Conservation (phyloP, 2,888 invertebrate species). For the Spisula solida region DNA sequence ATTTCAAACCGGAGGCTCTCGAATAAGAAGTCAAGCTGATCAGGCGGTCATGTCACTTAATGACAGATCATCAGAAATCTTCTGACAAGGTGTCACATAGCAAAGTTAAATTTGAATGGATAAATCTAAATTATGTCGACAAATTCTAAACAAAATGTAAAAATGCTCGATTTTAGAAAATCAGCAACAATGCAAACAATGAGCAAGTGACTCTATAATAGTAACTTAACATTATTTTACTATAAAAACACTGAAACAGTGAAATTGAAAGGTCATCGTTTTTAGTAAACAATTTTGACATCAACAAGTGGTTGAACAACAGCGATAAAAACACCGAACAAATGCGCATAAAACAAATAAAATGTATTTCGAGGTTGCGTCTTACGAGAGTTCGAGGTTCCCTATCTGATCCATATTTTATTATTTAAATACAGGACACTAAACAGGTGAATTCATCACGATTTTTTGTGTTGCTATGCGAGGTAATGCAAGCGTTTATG, state of each 20-base stretch:
- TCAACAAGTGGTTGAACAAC: neutral
- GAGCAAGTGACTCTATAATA: too few relatives aligned
- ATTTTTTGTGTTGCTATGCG: slow-evolving; percentile 34
- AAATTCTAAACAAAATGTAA: too few relatives aligned
- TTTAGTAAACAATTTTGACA: neutral
- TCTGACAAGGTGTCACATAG: too few relatives aligned
- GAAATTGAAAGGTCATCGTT: neutral
- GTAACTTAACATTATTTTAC: too few relatives aligned
- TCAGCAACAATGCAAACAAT: too few relatives aligned
- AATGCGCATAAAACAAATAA: neutral
- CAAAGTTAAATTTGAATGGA: too few relatives aligned
- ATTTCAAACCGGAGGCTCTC: too few relatives aligned
- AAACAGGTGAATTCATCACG: slow-evolving; percentile 20
- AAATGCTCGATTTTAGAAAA: too few relatives aligned
- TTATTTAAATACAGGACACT: neutral
- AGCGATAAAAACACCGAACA: neutral
- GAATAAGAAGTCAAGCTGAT: too few relatives aligned
- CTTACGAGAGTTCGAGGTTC: slow-evolving; percentile 82
- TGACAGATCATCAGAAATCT: too few relatives aligned
- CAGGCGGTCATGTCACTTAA: too few relatives aligned
- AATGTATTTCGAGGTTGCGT: neutral
- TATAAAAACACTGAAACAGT: neutral
- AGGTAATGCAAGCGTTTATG: slow-evolving; percentile 19
- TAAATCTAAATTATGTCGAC: too few relatives aligned
- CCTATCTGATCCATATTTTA: slow-evolving; percentile 82